These are phyloP conservation scores for Aphidoletes aphidimyza DNA, from an alignment of 2,888 invertebrate species.

Conservation along the genomic window DNA sequence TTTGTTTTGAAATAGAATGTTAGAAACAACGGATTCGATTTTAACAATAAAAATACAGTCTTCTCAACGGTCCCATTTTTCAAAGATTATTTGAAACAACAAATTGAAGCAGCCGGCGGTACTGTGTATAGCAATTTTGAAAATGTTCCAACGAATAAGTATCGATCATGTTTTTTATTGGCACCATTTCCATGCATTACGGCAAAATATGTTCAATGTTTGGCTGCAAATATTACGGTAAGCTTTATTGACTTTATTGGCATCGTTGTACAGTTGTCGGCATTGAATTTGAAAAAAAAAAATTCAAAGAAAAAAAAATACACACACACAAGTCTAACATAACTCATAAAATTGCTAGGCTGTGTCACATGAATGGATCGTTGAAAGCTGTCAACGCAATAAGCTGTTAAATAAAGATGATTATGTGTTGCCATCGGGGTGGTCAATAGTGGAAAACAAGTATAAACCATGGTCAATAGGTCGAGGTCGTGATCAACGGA, in stretches of 20 bases:
- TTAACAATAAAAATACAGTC: constrained; percentile 37
- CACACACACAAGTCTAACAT: background rate
- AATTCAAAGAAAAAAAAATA: background rate
- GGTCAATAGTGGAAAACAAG: constrained; percentile 68
- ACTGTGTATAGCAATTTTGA: constrained; percentile 72
- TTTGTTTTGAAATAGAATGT: constrained; percentile 63
- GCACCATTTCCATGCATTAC: constrained; percentile 79
- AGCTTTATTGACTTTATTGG: constrained; percentile 43
- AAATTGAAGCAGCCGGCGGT: constrained; percentile 74
- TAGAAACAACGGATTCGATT: constrained; percentile 70
- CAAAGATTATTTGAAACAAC: constrained; percentile 71
- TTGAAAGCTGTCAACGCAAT: constrained; percentile 70
- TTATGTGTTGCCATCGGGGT: constrained; percentile 72
- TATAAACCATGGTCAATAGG: constrained; percentile 66
- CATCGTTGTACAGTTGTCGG: background rate
- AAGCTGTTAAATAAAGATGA: constrained; percentile 66
- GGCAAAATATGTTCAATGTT: constrained; percentile 77
- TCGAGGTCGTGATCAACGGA: constrained; percentile 62
- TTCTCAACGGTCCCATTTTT: constrained; percentile 68
- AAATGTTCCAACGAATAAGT: constrained; percentile 70
- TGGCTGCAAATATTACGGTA: constrained; percentile 73
- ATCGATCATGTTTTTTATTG: constrained; percentile 70
- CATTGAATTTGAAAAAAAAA: background rate
- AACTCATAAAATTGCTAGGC: constrained; percentile 62
- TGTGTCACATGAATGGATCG: constrained; percentile 78